A percentile compares a stretch with the other conserved stretches of the same genome.
Conservation (phyloP, 1,140 invertebrate genomes). For the Anastatus disparis region DNA sequence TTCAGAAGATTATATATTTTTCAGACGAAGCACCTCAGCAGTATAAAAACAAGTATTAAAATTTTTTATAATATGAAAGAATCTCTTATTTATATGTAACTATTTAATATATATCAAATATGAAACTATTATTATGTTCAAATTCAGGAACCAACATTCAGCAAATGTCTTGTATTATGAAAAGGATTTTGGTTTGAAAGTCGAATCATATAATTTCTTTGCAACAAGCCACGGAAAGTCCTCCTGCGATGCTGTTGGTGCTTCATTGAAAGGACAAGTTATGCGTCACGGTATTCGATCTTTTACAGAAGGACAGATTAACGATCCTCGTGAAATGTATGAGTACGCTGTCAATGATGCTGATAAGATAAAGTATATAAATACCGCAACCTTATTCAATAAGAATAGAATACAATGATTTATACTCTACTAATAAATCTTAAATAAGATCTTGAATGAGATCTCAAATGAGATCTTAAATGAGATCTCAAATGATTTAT, state of each 20-base stretch:
- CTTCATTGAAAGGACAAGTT: constrained; percentile 40
- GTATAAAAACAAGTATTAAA: neutral
- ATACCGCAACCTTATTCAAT: too few relatives aligned
- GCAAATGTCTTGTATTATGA: neutral
- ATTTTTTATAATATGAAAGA: neutral
- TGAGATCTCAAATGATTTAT: too few relatives aligned
- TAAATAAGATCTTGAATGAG: too few relatives aligned
- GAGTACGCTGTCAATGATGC: constrained; percentile 5
- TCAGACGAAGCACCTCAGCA: neutral
- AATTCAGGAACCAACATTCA: neutral
- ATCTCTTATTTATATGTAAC: too few relatives aligned
- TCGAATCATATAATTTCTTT: constrained; percentile 48
- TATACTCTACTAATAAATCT: too few relatives aligned
- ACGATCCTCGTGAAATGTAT: constrained; percentile 28
- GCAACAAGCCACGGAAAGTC: constrained; percentile 55
- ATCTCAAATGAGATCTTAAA: too few relatives aligned
- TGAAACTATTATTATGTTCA: too few relatives aligned
- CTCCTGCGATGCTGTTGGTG: constrained; percentile 44
- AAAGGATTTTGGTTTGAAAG: constrained; percentile 29
- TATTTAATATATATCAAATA: too few relatives aligned
- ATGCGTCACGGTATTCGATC: constrained; percentile 38
- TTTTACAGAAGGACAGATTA: constrained; percentile 29
- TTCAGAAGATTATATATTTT: neutral
- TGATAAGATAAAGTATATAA: constrained; percentile 1
- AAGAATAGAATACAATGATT: too few relatives aligned